A percentile compares a stretch with the other conserved stretches of the same genome.
These are phyloP conservation scores for Ptychadena robeensis DNA, from an alignment of 2,797 vertebrate species.

Conservation along the genomic window DNA sequence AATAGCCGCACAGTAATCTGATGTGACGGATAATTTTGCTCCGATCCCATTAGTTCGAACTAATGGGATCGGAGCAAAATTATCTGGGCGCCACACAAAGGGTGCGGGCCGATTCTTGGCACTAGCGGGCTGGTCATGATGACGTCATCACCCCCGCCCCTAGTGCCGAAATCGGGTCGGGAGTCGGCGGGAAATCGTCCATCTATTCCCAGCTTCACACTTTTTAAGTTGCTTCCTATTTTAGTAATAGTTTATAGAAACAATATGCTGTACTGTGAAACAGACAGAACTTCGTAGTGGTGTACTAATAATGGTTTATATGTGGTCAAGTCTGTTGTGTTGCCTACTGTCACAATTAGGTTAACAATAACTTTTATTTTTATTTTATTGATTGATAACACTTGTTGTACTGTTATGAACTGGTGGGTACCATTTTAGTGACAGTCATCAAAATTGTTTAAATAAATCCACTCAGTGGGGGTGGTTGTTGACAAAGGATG, in stretches of 20 bases:
- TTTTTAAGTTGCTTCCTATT: too few relatives aligned
- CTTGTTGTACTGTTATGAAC: conserved; percentile 6
- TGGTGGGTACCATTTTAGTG: conserved; percentile 2
- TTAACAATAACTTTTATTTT: not conserved
- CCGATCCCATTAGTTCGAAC: too few relatives aligned
- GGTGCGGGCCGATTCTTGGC: too few relatives aligned
- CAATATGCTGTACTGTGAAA: not conserved
- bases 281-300: not conserved
- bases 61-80: too few relatives aligned
- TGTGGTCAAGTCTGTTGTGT: conserved; percentile 18
- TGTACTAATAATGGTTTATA: not conserved
- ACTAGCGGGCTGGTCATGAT: too few relatives aligned
- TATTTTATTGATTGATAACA: not conserved
- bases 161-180: too few relatives aligned
- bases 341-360: not conserved
- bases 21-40: too few relatives aligned
- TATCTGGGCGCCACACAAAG: too few relatives aligned
- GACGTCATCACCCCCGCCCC: too few relatives aligned
- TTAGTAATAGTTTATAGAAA: not conserved
- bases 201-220: too few relatives aligned
- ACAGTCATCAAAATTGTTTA: conserved; percentile 33
- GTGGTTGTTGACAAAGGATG: conserved; percentile 55
- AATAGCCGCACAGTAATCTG: too few relatives aligned
- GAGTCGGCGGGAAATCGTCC: too few relatives aligned
- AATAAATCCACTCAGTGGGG: conserved; percentile 51